A percentile compares a stretch with the other conserved stretches of the same genome.
Conservation (phyloP, 2,888 invertebrate genomes). For the Diloba caeruleocephala region DNA sequence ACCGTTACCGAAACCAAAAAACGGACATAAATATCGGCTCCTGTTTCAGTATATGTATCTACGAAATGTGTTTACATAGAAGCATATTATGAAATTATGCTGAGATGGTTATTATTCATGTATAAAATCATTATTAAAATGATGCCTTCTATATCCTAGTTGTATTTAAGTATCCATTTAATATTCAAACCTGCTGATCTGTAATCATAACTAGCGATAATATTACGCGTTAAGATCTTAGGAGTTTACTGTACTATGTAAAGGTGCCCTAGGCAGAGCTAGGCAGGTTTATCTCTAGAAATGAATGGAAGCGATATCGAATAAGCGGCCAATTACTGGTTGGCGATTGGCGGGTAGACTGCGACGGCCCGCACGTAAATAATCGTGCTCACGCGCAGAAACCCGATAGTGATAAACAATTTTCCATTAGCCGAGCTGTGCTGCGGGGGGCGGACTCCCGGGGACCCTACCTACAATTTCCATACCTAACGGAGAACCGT, state of each 20-base stretch:
- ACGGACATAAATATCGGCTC: slow-evolving; percentile 18
- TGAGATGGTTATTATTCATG: slow-evolving; percentile 11
- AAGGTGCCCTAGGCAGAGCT: slow-evolving; percentile 63
- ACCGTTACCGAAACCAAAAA: slow-evolving; percentile 32
- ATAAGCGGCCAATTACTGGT: slow-evolving; percentile 84
- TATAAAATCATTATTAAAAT: slow-evolving; percentile 6
- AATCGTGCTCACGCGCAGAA: slow-evolving; percentile 83
- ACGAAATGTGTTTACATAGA: slow-evolving; percentile 13
- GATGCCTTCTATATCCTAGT: slow-evolving; percentile 9
- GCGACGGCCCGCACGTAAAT: slow-evolving; percentile 80
- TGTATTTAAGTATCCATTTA: slow-evolving; percentile 30
- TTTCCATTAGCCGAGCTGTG: slow-evolving; percentile 77
- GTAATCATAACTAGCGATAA: slow-evolving; percentile 62
- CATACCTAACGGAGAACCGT: slow-evolving; percentile 73
- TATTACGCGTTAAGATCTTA: slow-evolving; percentile 67
- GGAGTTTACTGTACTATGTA: slow-evolving; percentile 65
- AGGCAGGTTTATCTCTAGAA: slow-evolving; percentile 80
- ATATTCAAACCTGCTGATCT: slow-evolving; percentile 44
- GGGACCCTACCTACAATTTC: slow-evolving; percentile 71
- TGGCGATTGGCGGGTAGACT: slow-evolving; percentile 71
- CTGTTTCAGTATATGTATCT: slow-evolving; percentile 21
- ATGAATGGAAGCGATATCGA: slow-evolving; percentile 86
- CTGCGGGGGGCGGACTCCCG: slow-evolving; percentile 57
- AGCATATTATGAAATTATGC: background rate
- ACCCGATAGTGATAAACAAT: slow-evolving; percentile 82